These are phyloP conservation scores for Mirounga angustirostris DNA, from an alignment of 2,113 vertebrate species.

Conservation along the genomic window DNA sequence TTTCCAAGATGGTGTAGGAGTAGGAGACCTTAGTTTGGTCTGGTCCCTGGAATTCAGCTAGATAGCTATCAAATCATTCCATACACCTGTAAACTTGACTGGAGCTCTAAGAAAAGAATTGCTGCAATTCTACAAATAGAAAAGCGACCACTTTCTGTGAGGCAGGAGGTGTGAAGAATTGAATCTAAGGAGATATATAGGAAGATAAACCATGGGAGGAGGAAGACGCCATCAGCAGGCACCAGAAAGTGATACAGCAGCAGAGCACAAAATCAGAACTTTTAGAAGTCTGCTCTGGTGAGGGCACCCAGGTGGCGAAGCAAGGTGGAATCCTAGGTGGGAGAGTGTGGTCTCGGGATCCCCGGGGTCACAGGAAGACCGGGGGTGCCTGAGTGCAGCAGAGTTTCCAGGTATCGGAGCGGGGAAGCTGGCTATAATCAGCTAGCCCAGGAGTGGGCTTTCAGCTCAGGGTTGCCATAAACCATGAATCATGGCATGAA, in stretches of 20 bases:
- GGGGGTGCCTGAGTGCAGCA: too few species aligned
- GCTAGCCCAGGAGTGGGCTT: background rate
- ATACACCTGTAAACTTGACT: background rate
- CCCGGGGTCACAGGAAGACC: background rate
- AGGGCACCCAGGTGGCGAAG: background rate
- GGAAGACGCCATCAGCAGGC: background rate
- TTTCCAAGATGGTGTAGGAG: background rate
- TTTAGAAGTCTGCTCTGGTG: background rate
- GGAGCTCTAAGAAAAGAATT: background rate
- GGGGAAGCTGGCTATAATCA: background rate
- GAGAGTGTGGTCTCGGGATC: background rate
- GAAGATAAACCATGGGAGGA: background rate
- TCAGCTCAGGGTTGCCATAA: background rate
- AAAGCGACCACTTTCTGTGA: background rate
- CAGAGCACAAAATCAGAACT: background rate
- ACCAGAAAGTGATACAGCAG: background rate
- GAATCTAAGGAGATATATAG: background rate
- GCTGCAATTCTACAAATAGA: background rate
- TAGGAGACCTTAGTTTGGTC: background rate
- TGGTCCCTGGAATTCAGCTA: background rate
- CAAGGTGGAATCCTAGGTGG: background rate
- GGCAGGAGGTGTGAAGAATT: background rate
- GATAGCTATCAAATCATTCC: background rate
- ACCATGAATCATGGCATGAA: background rate
- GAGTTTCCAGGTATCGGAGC: too few species aligned